A percentile compares a stretch with the other conserved stretches of the same genome.
phyloP scores from a whole-genome alignment of 92 coral and sea anemone species.

The Porites evermanni region DNA sequence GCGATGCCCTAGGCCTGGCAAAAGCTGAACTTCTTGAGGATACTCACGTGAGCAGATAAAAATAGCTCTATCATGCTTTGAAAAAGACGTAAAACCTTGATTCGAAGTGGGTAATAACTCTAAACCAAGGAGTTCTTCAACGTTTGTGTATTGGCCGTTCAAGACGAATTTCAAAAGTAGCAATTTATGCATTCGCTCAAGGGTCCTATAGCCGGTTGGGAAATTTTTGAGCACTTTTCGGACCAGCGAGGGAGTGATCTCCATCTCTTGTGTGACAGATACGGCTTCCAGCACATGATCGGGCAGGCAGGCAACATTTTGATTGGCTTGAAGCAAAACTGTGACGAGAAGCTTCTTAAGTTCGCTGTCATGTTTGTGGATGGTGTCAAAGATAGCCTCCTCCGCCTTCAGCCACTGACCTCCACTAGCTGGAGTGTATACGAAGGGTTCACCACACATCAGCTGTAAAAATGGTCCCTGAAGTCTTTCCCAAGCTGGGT shows the following conservation, averaged over 20 bases:
- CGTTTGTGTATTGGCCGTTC: conserved; percentile 15
- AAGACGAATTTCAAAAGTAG: conserved; percentile 70
- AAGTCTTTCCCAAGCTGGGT: conserved; percentile 26
- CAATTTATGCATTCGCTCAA: conserved; percentile 51
- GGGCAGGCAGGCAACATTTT: conserved; percentile 64
- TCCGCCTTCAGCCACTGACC: conserved; percentile 73
- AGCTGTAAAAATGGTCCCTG: conserved; percentile 34
- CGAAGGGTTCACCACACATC: conserved; percentile 21
- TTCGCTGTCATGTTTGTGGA: background rate
- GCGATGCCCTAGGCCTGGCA: conserved; percentile 66
- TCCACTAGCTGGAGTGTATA: conserved; percentile 53
- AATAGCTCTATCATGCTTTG: conserved; percentile 19
- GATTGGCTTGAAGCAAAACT: conserved; percentile 28
- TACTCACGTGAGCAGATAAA: conserved; percentile 67
- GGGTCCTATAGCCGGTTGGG: conserved; percentile 19
- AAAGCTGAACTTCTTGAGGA: conserved; percentile 71
- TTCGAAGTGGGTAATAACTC: conserved; percentile 76
- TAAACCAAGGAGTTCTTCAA: conserved; percentile 61
- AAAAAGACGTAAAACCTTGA: conserved; percentile 54
- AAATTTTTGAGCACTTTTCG: conserved; percentile 51
- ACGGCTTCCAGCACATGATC: conserved; percentile 49
- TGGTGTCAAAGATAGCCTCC: conserved; percentile 42
- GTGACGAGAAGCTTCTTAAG: conserved; percentile 13
- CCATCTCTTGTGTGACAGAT: too few species aligned
- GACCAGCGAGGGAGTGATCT: conserved; percentile 63